Base-by-base conservation (phyloP, 2,113 vertebrate species). In the Indicator maculatus region DNA sequence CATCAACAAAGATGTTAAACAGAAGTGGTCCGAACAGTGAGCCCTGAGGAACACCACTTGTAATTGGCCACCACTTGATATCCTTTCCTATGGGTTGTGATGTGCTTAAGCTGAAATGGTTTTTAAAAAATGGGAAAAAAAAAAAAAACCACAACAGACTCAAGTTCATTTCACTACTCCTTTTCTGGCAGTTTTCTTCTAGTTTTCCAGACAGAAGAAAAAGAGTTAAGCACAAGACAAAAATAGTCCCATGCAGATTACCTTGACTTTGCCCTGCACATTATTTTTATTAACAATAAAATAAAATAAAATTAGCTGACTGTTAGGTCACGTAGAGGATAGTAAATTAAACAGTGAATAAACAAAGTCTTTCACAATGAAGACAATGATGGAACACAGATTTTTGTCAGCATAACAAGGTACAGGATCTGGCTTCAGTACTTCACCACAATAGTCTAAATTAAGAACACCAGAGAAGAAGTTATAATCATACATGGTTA, bases 281-380 rank as follows among this genome's bases (percentile, higher is more conserved):
- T 66, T 80, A 5, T 64, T 93, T 87, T 93, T 60, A 83, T 67
- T 72, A 16, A 10, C 15, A 66, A 78, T 63, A 81, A 16, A 66
- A 78, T 63, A 81, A 91, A 85, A 77, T 36, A 75, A 93, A 93
- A 89, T 88, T 84, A 64, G 36, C 95, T 83, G 75, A 95, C 38
- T 81, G 31, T 86, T 86, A 73, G 74, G 47, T 93, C 82, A 92
- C 77, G 63, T 79, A 93, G 47, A 81, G 78, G 63, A 95, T 67
- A 87, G 44, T 96, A 96, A 97, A 94, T 52, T 93, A 95, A 83
- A 88, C 36, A 94, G 28, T n/a, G 93, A 93, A 93, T 94, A 95
- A 97, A 91, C 74, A 86, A 92, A 96, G 85, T 80, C 82, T 65
- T 95, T 95, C 79, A 94, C 73, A 92, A 88, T 41, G 93, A 95